A percentile compares a stretch with the other conserved stretches of the same genome.
Conservation (phyloP, 2,797 vertebrate genomes). For the Arctocebus calabarensis region DNA sequence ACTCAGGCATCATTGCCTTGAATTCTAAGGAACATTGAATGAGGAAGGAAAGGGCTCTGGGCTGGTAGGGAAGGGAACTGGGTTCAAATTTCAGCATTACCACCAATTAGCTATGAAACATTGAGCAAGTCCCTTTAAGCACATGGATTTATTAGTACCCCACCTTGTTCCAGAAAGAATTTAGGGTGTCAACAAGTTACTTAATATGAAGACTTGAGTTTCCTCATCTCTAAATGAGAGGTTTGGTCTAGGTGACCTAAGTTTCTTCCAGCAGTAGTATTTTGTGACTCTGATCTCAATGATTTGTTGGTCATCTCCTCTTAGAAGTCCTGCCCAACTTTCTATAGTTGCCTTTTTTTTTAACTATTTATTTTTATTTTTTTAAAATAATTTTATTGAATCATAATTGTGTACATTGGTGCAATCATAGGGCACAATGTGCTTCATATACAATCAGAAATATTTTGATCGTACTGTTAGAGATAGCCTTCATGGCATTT, state of each 20-base stretch:
- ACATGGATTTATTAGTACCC: slow-evolving; percentile 66
- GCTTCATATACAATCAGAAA: too few relatives aligned
- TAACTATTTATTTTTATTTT: too few relatives aligned
- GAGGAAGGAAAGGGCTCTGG: slow-evolving; percentile 6
- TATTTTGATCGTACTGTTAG: too few relatives aligned
- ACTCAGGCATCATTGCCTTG: neutral
- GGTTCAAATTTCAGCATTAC: slow-evolving; percentile 44
- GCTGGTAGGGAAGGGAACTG: slow-evolving; percentile 27
- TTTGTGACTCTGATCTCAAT: slow-evolving; percentile 52
- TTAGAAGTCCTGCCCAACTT: slow-evolving; percentile 32
- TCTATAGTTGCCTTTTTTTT: too few relatives aligned
- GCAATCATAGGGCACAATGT: too few relatives aligned
- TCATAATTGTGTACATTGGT: too few relatives aligned
- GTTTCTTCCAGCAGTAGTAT: slow-evolving; percentile 22
- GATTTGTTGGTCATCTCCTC: neutral
- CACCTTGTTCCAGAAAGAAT: slow-evolving; percentile 76
- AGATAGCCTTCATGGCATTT: too few relatives aligned
- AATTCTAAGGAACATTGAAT: slow-evolving; percentile 13
- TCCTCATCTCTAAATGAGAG: slow-evolving; percentile 56
- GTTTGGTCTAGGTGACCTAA: neutral
- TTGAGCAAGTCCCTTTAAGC: slow-evolving; percentile 61
- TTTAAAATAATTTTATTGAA: too few relatives aligned
- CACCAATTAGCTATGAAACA: slow-evolving; percentile 58
- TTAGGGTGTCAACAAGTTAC: slow-evolving; percentile 60
- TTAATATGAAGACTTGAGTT: slow-evolving; percentile 59